phyloP scores from a whole-genome alignment of 2,113 vertebrate species.

The Phrynosoma platyrhinos region DNA sequence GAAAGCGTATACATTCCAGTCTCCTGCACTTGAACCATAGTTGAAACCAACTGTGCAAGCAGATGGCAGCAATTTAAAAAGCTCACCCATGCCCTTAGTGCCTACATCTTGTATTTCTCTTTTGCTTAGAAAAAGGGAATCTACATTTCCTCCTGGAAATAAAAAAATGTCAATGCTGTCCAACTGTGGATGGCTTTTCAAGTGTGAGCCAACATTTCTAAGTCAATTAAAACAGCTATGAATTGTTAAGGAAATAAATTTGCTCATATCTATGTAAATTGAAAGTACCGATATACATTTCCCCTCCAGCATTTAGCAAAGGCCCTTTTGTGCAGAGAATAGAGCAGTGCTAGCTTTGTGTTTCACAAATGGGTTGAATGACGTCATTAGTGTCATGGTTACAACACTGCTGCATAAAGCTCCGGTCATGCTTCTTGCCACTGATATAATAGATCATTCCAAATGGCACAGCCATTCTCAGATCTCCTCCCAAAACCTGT shows the following conservation, averaged over 20 bases:
- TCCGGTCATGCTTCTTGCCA: slow-evolving; percentile 48
- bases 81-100: neutral
- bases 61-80: neutral
- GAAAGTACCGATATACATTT: neutral
- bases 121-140: neutral
- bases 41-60: neutral
- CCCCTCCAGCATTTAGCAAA: neutral
- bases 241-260: neutral
- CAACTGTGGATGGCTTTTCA: fast-evolving
- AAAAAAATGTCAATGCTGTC: too few species aligned
- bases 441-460: slow-evolving; percentile 30
- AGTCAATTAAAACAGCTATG: fast-evolving
- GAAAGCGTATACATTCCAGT: fast-evolving
- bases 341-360: slow-evolving; percentile 61
- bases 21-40: neutral
- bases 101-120: neutral
- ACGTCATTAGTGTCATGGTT: slow-evolving; percentile 74
- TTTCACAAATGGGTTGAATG: slow-evolving; percentile 66
- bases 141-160: neutral
- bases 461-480: slow-evolving; percentile 35
- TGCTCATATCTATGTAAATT: slow-evolving; percentile 36
- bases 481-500: neutral
- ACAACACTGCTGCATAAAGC: slow-evolving; percentile 64
- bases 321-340: slow-evolving; percentile 24
- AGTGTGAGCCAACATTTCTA: neutral